Evolutionary conservation across 2,113 vertebrate genomes (phyloP).

Genomic region (Pedionomus torquatus): DNA sequence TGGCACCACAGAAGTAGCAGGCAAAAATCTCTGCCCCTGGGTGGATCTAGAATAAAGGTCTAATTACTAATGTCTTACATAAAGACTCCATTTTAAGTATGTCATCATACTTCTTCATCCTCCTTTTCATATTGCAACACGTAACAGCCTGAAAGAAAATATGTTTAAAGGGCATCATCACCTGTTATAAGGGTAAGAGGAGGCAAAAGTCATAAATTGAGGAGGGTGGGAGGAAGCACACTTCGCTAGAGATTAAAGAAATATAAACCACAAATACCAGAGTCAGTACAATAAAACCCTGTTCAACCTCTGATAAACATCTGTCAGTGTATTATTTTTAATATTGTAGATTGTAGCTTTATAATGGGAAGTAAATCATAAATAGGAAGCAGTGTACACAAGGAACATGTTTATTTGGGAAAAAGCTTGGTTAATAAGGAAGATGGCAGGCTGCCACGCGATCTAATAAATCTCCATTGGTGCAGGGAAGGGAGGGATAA

Average conservation of each 20-base stretch:
- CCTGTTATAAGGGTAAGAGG: not conserved
- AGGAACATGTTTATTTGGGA: slow-evolving; percentile 52
- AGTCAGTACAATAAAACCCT: slow-evolving; percentile 46
- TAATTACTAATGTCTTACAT: not conserved
- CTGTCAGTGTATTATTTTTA: slow-evolving; percentile 61
- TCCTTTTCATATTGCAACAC: not conserved
- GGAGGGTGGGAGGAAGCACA: not conserved
- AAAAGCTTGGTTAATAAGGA: slow-evolving; percentile 61
- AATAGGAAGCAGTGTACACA: slow-evolving; percentile 19
- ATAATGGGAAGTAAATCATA: slow-evolving; percentile 42
- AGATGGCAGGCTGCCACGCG: slow-evolving; percentile 50
- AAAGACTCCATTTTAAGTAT: not conserved
- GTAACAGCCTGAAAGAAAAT: not conserved
- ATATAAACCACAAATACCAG: slow-evolving; percentile 32
- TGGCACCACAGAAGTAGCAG: not conserved
- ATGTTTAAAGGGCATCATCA: not conserved
- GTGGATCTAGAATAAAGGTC: not conserved
- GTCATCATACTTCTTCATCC: not conserved
- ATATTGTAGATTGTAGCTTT: slow-evolving; percentile 46
- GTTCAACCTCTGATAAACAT: slow-evolving; percentile 60
- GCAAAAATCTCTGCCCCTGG: not conserved
- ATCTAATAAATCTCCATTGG: slow-evolving; percentile 38
- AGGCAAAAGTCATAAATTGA: not conserved
- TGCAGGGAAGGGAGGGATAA: slow-evolving; percentile 30
- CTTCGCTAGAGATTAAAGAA: slow-evolving; percentile 37